phyloP scores from a whole-genome alignment of 53 echinoderm and acorn worm genomes.

The Stichopus horrens region DNA sequence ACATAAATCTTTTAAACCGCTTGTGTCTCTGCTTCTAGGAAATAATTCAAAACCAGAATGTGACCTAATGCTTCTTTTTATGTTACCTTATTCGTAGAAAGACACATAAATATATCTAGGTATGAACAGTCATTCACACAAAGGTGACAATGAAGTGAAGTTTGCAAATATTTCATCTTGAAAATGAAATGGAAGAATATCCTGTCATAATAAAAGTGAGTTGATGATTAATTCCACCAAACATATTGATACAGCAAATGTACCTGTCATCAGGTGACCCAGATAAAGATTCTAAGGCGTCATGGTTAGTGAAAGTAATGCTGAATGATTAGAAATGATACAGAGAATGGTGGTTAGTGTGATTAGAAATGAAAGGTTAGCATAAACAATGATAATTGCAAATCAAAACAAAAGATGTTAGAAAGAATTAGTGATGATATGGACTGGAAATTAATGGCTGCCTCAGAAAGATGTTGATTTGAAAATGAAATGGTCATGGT shows the following conservation, averaged over 20 bases:
- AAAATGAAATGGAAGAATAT: neutral
- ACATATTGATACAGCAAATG: neutral
- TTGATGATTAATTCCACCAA: neutral
- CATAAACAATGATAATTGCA: too few relatives aligned
- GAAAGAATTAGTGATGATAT: too few relatives aligned
- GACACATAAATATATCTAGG: neutral
- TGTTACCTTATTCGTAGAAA: neutral
- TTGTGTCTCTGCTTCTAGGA: too few relatives aligned
- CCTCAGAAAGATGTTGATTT: too few relatives aligned
- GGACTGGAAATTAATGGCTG: too few relatives aligned
- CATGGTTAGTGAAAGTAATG: constrained; percentile 12
- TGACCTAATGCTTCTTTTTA: too few relatives aligned
- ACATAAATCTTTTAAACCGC: neutral
- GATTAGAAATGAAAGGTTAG: neutral
- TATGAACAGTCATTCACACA: neutral
- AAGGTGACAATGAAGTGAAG: neutral
- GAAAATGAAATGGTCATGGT: too few relatives aligned
- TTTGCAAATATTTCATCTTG: neutral
- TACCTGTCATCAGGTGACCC: constrained; percentile 8
- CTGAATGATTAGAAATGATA: constrained; percentile 13
- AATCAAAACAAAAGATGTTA: too few relatives aligned
- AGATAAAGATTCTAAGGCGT: constrained; percentile 4
- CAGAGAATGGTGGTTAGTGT: neutral
- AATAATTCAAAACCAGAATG: too few relatives aligned
- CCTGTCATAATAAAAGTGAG: neutral